A percentile compares a stretch with the other conserved stretches of the same genome.
phyloP scores from a whole-genome alignment of 2,888 invertebrate species.

The Drosophila longiperda region DNA sequence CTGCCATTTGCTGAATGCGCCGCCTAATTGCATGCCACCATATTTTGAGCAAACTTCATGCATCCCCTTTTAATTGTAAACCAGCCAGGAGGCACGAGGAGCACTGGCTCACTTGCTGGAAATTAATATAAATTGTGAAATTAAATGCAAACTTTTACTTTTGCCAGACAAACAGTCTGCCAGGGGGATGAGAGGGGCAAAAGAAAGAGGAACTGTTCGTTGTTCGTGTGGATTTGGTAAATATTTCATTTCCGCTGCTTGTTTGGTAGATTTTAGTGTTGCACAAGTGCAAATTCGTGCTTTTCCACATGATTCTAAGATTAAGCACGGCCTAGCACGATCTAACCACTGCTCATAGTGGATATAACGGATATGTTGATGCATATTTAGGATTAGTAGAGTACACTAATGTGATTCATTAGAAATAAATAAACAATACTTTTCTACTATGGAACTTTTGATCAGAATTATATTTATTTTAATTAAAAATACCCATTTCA shows the following conservation, averaged over 20 bases:
- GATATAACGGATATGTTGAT: too few species aligned
- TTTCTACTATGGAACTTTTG: background rate
- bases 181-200: background rate
- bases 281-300: background rate
- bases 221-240: slow-evolving; percentile 12
- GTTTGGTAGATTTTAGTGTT: slow-evolving; percentile 9
- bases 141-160: slow-evolving; percentile 74
- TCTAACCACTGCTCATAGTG: background rate
- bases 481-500: background rate
- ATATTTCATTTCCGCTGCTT: slow-evolving; percentile 8
- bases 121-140: slow-evolving; percentile 80
- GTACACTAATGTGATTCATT: background rate
- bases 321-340: background rate
- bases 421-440: background rate
- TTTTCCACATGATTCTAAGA: background rate
- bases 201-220: background rate
- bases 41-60: slow-evolving; percentile 53
- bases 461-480: background rate
- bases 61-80: slow-evolving; percentile 45
- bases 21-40: slow-evolving; percentile 72
- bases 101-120: slow-evolving; percentile 44
- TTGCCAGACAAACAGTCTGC: slow-evolving; percentile 35
- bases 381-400: background rate
- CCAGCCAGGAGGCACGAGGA: background rate
- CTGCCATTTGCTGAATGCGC: slow-evolving; percentile 49